Evolutionary conservation across 1,140 invertebrate genomes (phyloP), one percentile per base, ranked within the genome.

Genomic region (Sarcophaga peregrina): DNA sequence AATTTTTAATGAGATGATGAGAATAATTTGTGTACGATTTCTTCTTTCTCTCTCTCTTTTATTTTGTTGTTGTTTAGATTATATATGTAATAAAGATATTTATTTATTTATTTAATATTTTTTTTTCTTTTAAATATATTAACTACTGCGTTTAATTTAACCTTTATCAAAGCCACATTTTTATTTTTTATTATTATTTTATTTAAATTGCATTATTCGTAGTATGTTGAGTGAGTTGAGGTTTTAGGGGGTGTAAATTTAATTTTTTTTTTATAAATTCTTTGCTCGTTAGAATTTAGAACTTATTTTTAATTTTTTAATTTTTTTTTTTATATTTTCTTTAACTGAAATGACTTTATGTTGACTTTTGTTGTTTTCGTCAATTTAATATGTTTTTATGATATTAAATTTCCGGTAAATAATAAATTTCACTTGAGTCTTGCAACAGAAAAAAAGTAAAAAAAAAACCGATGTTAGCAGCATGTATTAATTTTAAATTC

Each of bases 121-220:
- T 37, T 37, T 37, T 37, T 37, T 37, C 25, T 37, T 37, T 37
- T 37, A 37, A 37, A 17, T 58, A 48, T 54, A 54, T 47, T 81
- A 20, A 47, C 62, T 52, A 81, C 25, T 37, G 25, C 46, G 20
- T 45, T 81, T n/a, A n/a, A n/a, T n/a, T 81, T 62, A 62, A 62
- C 76, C 73, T 82, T 78, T 82, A 82, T 80, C 80, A 82, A 62
- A 84, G 82, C 83, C 86, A 85, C 86, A 83, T 83, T 85, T 84
- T 52, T 82, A 81, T 82, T 58, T 82, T 84, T 81, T 37, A 4
- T 37, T 37, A 37, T 37, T 37, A 37, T 37, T 37, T 37, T 37
- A 37, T 37, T 81, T 82, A 58, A 74, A 82, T 74, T 82, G 82
- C 54, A 82, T 68, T 68, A 25, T 52, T 37, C 25, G 62, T 68